Percentiles rank a stretch among this genome's conserved stretches.
Evolutionary conservation across 2,888 invertebrate species (phyloP).

Genomic region (Teinopalpus imperialis): DNA sequence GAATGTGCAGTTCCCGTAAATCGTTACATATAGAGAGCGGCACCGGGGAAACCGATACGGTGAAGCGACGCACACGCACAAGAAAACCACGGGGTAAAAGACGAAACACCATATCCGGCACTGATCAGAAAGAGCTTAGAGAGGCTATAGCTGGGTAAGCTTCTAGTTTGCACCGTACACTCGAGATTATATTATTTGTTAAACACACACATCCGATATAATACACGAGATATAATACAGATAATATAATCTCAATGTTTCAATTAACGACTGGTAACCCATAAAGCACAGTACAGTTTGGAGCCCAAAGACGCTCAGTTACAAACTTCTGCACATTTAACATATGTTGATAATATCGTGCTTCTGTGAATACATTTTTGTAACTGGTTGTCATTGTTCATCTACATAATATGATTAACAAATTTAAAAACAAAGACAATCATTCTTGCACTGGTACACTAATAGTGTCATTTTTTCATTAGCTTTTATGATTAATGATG

Average conservation of each 20-base stretch:
- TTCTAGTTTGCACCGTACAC: slow-evolving; percentile 74
- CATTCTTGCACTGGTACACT: slow-evolving; percentile 76
- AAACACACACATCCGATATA: background rate
- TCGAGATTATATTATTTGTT: slow-evolving; percentile 59
- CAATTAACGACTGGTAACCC: slow-evolving; percentile 62
- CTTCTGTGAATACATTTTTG: slow-evolving; percentile 77
- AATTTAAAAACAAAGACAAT: slow-evolving; percentile 55
- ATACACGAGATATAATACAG: slow-evolving; percentile 35
- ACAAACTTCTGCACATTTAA: slow-evolving; percentile 72
- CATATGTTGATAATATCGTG: slow-evolving; percentile 70
- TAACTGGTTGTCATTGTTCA: slow-evolving; percentile 72
- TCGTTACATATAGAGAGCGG: slow-evolving; percentile 85
- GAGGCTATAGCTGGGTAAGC: slow-evolving; percentile 93
- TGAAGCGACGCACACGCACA: slow-evolving; percentile 86
- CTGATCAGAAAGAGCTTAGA: slow-evolving; percentile 94
- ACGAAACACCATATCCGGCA: slow-evolving; percentile 95
- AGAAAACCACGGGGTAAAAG: slow-evolving; percentile 91
- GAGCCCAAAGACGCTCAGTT: slow-evolving; percentile 62
- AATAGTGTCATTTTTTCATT: slow-evolving; percentile 78
- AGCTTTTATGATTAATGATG: slow-evolving; percentile 72
- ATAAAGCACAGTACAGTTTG: slow-evolving; percentile 71
- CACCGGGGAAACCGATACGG: slow-evolving; percentile 81
- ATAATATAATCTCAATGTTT: slow-evolving; percentile 68
- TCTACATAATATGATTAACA: slow-evolving; percentile 34
- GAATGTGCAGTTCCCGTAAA: slow-evolving; percentile 93